A percentile compares a stretch with the other conserved stretches of the same genome.
Evolutionary conservation across 2,888 invertebrate genomes (phyloP).

Genomic region (Polyommatus iphigenia): DNA sequence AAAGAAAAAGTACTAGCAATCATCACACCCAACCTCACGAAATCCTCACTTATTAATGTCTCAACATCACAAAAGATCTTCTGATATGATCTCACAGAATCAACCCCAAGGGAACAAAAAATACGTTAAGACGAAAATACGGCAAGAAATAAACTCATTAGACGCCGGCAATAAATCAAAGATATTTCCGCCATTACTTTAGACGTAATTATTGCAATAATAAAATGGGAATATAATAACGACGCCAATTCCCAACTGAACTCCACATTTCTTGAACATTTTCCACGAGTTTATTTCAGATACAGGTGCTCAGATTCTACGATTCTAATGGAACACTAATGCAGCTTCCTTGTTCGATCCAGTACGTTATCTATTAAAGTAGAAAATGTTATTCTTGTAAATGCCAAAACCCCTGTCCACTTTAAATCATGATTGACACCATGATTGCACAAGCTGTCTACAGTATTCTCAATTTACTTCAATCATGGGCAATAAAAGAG

Average conservation of each 20-base stretch:
- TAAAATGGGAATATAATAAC: constrained; percentile 2
- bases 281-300: neutral
- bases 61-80: neutral
- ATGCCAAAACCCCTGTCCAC: neutral
- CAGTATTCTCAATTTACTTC: too few relatives aligned
- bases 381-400: neutral
- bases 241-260: neutral
- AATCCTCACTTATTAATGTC: neutral
- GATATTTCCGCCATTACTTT: neutral
- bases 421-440: too few relatives aligned
- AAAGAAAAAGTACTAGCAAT: neutral
- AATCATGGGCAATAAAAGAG: too few relatives aligned
- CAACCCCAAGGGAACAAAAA: neutral
- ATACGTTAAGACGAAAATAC: neutral
- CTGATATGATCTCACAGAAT: neutral
- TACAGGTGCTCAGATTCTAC: neutral
- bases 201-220: neutral
- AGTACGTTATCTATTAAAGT: neutral
- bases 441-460: too few relatives aligned
- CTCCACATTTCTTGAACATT: neutral
- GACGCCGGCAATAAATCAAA: neutral
- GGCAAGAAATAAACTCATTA: neutral
- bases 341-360: neutral
- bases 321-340: neutral
- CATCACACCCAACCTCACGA: neutral